Conservation (phyloP, 2,888 invertebrate species). For the Ormyrus labotus region DNA sequence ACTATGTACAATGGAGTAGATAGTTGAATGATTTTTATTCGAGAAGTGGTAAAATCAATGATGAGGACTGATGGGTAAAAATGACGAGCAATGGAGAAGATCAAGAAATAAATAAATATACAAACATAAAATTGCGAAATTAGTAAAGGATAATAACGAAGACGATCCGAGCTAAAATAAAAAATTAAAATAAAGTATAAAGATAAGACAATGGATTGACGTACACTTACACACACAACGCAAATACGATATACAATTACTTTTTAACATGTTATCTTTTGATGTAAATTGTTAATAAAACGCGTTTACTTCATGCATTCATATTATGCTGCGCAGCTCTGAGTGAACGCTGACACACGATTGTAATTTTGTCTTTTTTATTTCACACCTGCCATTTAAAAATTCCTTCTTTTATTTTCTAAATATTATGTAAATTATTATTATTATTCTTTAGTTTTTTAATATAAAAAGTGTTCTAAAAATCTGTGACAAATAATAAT, state of each 20-base stretch:
- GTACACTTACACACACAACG: conserved; percentile 51
- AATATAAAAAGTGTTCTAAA: too few species aligned
- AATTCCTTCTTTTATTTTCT: not conserved
- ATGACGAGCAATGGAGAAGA: conserved; percentile 8
- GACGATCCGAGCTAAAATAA: conserved; percentile 17
- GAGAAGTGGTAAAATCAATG: conserved; percentile 44
- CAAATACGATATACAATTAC: conserved; percentile 65
- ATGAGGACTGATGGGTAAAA: conserved; percentile 1
- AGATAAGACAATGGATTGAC: conserved; percentile 29
- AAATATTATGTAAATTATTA: too few species aligned
- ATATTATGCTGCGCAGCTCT: conserved; percentile 28
- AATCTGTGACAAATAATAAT: too few species aligned
- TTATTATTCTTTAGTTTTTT: too few species aligned
- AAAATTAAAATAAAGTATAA: conserved; percentile 31
- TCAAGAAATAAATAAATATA: conserved; percentile 36
- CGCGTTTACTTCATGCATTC: conserved; percentile 43
- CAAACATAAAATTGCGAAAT: conserved; percentile 29
- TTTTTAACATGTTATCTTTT: conserved; percentile 73
- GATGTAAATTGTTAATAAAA: conserved; percentile 67
- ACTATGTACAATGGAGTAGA: conserved; percentile 73
- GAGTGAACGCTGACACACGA: conserved; percentile 30
- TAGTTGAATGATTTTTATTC: conserved; percentile 72
- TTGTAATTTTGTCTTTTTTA: conserved; percentile 39
- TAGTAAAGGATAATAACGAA: conserved; percentile 7
- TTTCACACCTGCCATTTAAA: conserved; percentile 8